Conservation (phyloP, 2,797 vertebrate genomes). For the Sebastes matsubarae region DNA sequence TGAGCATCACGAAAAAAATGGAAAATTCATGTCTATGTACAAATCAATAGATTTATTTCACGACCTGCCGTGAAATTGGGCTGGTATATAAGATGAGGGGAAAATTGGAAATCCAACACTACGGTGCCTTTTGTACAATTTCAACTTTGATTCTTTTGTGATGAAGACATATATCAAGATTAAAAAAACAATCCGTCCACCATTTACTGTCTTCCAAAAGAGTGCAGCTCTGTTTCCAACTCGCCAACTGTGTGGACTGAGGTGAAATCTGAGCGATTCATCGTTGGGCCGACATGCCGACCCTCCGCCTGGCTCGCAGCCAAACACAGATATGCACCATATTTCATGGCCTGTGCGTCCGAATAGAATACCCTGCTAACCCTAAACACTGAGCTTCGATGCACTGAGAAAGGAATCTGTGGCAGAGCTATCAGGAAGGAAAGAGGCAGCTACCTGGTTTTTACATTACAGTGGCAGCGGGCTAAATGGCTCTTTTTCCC, state of each 20-base stretch:
- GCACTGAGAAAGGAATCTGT: conserved; percentile 87
- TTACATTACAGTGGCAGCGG: conserved; percentile 82
- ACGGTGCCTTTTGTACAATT: background rate
- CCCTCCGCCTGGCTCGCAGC: conserved; percentile 80
- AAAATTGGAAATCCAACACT: background rate
- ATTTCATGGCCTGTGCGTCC: conserved; percentile 88
- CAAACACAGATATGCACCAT: conserved; percentile 87
- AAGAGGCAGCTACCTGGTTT: conserved; percentile 86
- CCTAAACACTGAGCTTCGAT: conserved; percentile 88
- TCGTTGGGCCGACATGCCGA: background rate
- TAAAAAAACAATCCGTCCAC: background rate
- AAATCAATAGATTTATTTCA: no score
- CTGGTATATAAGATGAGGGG: background rate
- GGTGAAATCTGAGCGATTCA: conserved; percentile 32
- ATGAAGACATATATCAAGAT: background rate
- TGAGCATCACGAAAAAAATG: no score
- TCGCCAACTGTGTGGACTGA: background rate
- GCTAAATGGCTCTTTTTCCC: conserved; percentile 80
- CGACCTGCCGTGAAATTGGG: no score
- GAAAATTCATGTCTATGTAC: no score
- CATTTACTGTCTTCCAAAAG: background rate
- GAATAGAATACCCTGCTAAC: conserved; percentile 91
- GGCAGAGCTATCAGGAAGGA: conserved; percentile 23
- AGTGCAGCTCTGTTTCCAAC: conserved; percentile 15
- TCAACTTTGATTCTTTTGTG: background rate